Conservation (phyloP, 2,113 vertebrate species). For the Planiliza haematocheilus region DNA sequence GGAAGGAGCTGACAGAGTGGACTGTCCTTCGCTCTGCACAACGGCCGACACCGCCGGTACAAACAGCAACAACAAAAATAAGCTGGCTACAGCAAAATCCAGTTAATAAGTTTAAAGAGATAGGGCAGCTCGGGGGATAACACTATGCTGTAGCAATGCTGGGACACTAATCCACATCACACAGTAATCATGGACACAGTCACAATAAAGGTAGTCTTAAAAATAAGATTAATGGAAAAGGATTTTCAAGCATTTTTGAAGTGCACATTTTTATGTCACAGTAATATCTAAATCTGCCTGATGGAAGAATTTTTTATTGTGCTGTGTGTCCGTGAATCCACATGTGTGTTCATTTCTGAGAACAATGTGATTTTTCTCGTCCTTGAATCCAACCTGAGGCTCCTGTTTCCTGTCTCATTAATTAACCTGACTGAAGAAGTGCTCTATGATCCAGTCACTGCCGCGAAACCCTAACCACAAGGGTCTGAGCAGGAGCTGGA, state of each 20-base stretch:
- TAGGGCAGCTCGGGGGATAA: conserved; percentile 22
- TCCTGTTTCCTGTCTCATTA: conserved; percentile 34
- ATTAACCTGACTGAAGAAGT: conserved; percentile 65
- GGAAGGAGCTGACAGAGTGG: conserved; percentile 63
- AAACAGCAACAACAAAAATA: conserved; percentile 50
- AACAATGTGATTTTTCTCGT: conserved; percentile 15
- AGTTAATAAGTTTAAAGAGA: conserved; percentile 44
- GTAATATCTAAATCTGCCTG: conserved; percentile 19
- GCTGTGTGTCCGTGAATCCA: not conserved
- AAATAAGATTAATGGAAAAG: conserved; percentile 39
- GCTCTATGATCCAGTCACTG: conserved; percentile 60
- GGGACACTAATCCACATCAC: conserved; percentile 33
- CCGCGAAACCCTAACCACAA: conserved; percentile 37
- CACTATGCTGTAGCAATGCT: not conserved
- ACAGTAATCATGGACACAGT: conserved; percentile 25
- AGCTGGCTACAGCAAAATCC: conserved; percentile 46
- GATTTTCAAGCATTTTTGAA: not conserved
- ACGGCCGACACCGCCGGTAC: conserved; percentile 38
- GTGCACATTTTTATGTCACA: not conserved
- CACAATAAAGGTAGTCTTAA: conserved; percentile 24
- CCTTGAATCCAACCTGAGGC: conserved; percentile 28
- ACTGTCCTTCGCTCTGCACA: conserved; percentile 50
- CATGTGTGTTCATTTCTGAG: not conserved
- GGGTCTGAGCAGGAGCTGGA: conserved; percentile 21
- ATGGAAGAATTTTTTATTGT: not conserved